Conservation (phyloP, 1,140 invertebrate species). For the Rhopalosiphum maidis region DNA sequence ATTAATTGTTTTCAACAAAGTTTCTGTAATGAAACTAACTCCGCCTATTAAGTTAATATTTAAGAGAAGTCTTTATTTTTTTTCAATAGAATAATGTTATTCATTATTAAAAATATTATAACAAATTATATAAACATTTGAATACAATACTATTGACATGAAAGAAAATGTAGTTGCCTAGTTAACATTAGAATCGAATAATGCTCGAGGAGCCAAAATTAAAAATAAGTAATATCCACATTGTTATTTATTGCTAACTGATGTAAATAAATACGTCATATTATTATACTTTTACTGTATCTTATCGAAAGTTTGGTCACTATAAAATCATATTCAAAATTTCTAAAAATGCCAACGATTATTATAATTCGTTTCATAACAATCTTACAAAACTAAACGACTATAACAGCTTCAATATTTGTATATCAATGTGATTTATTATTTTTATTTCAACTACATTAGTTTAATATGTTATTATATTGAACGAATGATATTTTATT, state of each 20-base stretch:
- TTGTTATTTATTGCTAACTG: too few species aligned
- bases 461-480: background rate
- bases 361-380: background rate
- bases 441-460: background rate
- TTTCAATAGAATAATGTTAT: too few species aligned
- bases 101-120: background rate
- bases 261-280: too few species aligned
- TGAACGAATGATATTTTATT: background rate
- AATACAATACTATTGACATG: background rate
- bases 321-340: background rate
- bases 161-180: background rate
- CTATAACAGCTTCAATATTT: background rate
- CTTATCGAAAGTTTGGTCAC: too few species aligned
- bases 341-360: background rate
- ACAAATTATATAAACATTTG: background rate
- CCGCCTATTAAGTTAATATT: background rate
- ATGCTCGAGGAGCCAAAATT: background rate
- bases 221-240: too few species aligned
- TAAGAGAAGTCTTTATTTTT: background rate
- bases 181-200: background rate
- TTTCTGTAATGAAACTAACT: background rate
- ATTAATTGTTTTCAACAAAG: background rate
- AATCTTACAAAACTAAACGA: background rate
- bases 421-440: background rate
- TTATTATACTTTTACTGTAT: too few species aligned